A percentile compares a stretch with the other conserved stretches of the same genome.
phyloP scores from a whole-genome alignment of 2,797 vertebrate genomes.

The Falco naumanni region DNA sequence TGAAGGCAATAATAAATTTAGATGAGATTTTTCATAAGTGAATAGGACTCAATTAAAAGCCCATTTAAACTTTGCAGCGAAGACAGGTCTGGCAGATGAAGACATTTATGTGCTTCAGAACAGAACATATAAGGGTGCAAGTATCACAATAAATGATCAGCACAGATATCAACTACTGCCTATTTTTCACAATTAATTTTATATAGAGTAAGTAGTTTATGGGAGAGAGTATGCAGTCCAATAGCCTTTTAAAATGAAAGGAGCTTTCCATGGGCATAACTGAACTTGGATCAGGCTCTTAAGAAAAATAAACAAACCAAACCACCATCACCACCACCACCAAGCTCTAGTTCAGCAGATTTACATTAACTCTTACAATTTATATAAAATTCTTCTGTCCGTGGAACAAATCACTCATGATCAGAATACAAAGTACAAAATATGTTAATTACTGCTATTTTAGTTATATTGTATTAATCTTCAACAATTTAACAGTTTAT shows the following conservation, averaged over 20 bases:
- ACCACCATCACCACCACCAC: rapidly evolving
- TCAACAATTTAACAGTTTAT: not conserved
- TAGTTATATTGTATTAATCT: not conserved
- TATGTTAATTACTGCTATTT: not conserved
- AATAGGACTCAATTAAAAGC: not conserved
- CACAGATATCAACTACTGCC: not conserved
- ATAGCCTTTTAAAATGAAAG: not conserved
- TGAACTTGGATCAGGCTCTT: not conserved
- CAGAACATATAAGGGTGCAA: not conserved
- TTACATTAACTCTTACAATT: not conserved
- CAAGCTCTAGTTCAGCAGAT: not conserved
- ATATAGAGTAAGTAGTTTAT: not conserved
- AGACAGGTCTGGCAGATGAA: not conserved
- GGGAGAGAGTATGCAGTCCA: not conserved
- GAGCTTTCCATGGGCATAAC: not conserved
- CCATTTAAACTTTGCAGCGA: not conserved
- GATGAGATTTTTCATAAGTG: not conserved
- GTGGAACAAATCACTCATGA: not conserved
- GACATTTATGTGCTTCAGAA: not conserved
- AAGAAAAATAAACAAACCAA: not conserved
- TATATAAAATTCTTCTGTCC: not conserved
- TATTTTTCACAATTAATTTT: not conserved
- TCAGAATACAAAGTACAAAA: not conserved
- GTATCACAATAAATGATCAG: not conserved
- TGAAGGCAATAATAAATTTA: not conserved